Percentiles rank a stretch among this genome's conserved stretches.
phyloP scores from a whole-genome alignment of 2,113 vertebrate species.

The Syrrhaptes paradoxus region DNA sequence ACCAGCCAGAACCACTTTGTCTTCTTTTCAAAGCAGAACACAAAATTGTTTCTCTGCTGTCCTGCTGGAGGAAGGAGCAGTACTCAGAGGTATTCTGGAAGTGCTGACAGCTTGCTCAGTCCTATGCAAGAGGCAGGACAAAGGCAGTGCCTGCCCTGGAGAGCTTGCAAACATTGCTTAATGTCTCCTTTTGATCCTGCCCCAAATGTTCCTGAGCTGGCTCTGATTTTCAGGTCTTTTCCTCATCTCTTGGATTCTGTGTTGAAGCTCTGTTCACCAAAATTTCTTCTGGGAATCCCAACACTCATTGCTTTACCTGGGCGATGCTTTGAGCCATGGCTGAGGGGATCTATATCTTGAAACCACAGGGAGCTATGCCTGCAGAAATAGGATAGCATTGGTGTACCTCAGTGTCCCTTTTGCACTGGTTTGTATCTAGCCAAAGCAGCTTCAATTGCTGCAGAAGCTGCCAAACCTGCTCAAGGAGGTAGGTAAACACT shows the following conservation, averaged over 20 bases:
- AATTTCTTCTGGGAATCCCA: neutral
- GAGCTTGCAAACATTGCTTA: neutral
- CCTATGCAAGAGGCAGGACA: neutral
- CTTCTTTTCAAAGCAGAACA: neutral
- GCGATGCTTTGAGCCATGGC: neutral
- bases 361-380: neutral
- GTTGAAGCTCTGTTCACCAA: neutral
- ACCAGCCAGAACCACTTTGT: neutral
- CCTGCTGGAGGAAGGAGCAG: neutral
- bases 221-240: neutral
- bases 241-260: neutral
- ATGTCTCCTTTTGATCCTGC: neutral
- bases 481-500: neutral
- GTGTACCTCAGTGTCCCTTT: neutral
- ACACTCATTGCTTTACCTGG: neutral
- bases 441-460: neutral
- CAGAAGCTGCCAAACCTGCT: slow-evolving; percentile 12
- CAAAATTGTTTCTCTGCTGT: neutral
- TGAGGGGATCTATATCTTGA: neutral
- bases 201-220: neutral
- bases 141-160: neutral
- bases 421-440: neutral
- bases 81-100: neutral
- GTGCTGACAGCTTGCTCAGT: neutral
- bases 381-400: neutral